These are phyloP conservation scores for Eupithecia abbreviata DNA, from an alignment of 2,888 invertebrate species.

Conservation along the genomic window DNA sequence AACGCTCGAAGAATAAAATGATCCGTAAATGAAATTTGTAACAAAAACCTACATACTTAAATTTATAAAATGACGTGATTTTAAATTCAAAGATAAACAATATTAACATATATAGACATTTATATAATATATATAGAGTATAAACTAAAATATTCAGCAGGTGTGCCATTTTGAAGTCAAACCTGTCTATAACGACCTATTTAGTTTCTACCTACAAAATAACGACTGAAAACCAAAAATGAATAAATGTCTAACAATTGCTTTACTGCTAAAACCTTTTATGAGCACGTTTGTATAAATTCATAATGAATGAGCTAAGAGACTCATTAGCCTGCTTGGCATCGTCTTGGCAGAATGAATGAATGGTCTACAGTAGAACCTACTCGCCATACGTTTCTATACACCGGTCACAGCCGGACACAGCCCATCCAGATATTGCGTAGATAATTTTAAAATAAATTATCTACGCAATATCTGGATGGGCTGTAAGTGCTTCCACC, in stretches of 20 bases:
- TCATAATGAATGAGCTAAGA: not conserved
- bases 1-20: not conserved
- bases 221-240: not conserved
- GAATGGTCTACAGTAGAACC: not conserved
- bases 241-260: not conserved
- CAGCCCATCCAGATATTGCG: not conserved
- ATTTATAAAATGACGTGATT: not conserved
- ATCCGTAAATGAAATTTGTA: not conserved
- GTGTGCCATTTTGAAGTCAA: not conserved
- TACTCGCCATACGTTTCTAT: not conserved
- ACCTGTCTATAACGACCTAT: not conserved
- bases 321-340: not conserved
- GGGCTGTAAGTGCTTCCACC: no score
- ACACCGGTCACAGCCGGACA: not conserved
- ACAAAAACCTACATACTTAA: not conserved
- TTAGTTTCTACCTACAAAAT: not conserved
- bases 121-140: no score
- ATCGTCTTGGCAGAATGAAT: not conserved
- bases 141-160: not conserved
- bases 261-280: not conserved
- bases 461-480: not conserved
- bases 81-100: not conserved
- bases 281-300: conserved; percentile 1
- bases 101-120: not conserved
- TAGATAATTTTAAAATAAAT: not conserved